Conservation (phyloP, 1,140 invertebrate genomes). For the Drosophila ercepeae region DNA sequence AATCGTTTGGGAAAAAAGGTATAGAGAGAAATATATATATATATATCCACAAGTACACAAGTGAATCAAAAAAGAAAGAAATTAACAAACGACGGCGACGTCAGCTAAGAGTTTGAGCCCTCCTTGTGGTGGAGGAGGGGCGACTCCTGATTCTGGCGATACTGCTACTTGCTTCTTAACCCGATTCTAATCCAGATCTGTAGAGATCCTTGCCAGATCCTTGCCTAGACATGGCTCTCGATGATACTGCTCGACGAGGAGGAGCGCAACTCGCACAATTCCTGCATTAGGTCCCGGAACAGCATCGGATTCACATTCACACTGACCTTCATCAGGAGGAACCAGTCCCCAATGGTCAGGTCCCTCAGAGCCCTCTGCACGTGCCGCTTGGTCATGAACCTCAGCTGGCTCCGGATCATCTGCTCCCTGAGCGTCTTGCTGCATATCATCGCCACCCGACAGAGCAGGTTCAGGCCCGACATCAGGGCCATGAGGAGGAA, state of each 20-base stretch:
- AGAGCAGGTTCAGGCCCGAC: conserved; percentile 87
- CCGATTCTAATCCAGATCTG: background rate
- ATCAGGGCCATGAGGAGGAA: conserved; percentile 88
- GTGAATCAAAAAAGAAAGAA: background rate
- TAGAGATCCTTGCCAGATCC: too few species aligned
- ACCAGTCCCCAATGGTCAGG: conserved; percentile 88
- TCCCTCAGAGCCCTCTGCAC: conserved; percentile 51
- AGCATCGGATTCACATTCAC: conserved; percentile 88
- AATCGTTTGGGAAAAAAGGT: conserved; percentile 2
- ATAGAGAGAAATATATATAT: conserved; percentile 19
- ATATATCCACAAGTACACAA: conserved; percentile 2
- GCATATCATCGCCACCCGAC: conserved; percentile 78
- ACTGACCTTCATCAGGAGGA: conserved; percentile 87
- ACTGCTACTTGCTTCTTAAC: background rate
- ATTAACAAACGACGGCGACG: conserved; percentile 7
- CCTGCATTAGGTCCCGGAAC: conserved; percentile 86
- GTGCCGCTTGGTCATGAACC: conserved; percentile 65
- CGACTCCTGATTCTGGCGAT: background rate
- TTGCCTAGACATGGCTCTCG: conserved; percentile 56
- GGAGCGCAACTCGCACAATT: conserved; percentile 82
- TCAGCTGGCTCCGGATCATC: conserved; percentile 85
- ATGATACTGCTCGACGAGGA: conserved; percentile 54
- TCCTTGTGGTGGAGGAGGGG: background rate
- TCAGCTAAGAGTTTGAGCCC: background rate
- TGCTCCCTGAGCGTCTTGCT: conserved; percentile 67